Conservation (phyloP, 1,140 invertebrate genomes). For the Globodera ellingtonae region DNA sequence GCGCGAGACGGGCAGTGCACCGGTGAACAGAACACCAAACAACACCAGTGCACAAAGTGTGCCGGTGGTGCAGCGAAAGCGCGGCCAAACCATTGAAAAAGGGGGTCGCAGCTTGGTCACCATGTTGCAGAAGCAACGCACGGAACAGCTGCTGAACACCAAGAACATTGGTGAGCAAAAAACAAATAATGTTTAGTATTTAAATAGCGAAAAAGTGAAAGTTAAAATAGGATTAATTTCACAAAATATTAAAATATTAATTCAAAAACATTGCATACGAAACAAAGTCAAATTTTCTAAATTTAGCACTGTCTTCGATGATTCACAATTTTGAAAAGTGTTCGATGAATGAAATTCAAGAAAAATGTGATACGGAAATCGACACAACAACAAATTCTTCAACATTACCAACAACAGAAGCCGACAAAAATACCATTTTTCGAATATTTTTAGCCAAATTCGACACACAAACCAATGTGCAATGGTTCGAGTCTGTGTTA, state of each 20-base stretch:
- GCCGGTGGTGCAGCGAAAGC: background rate
- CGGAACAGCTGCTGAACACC: background rate
- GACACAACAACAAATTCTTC: background rate
- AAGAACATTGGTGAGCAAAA: background rate
- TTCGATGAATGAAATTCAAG: background rate
- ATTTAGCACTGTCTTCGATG: background rate
- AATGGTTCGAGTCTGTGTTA: constrained; percentile 51
- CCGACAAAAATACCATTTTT: constrained; percentile 8
- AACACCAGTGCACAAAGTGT: background rate
- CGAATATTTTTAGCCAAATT: constrained; percentile 56
- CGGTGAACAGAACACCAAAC: background rate
- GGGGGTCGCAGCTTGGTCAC: background rate
- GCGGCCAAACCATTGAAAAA: background rate
- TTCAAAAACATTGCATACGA: too few relatives aligned
- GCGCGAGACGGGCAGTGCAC: constrained; percentile 2
- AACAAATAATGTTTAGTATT: background rate
- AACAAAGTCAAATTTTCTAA: too few relatives aligned
- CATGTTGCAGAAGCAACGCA: background rate
- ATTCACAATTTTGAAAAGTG: background rate
- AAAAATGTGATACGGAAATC: background rate
- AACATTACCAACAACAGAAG: background rate
- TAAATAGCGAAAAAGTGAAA: background rate
- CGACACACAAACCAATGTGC: constrained; percentile 56
- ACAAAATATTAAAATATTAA: too few relatives aligned
- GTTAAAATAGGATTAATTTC: too few relatives aligned